Conservation (phyloP, 2,888 invertebrate genomes). For the Drosophila paramelanica region DNA sequence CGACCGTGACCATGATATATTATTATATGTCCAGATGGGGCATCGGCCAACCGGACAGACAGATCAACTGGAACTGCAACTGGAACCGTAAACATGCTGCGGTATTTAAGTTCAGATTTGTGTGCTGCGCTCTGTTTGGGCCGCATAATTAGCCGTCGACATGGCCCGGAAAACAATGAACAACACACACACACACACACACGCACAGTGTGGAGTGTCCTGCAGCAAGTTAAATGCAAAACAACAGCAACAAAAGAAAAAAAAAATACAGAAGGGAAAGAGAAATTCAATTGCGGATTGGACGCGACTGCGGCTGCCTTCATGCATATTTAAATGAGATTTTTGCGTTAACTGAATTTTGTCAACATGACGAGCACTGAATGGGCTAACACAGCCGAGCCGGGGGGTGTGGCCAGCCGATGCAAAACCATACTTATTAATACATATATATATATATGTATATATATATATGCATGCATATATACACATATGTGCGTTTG, state of each 20-base stretch:
- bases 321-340: constrained; percentile 80
- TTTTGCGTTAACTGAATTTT: constrained; percentile 79
- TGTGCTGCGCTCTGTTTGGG: constrained; percentile 39
- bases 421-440: constrained; percentile 58
- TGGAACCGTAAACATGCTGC: constrained; percentile 62
- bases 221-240: constrained; percentile 31
- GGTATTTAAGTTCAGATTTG: constrained; percentile 66
- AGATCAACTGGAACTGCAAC: constrained; percentile 7
- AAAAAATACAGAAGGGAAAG: constrained; percentile 3
- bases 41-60: constrained; percentile 14
- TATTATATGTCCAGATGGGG: constrained; percentile 72
- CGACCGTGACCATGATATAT: constrained; percentile 80
- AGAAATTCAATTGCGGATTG: constrained; percentile 69
- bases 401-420: constrained; percentile 40
- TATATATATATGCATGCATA: too few species aligned
- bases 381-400: constrained; percentile 4
- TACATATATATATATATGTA: constrained; percentile 5
- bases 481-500: constrained; percentile 12
- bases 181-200: neutral
- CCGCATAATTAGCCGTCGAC: constrained; percentile 47
- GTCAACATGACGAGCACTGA: constrained; percentile 51
- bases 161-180: constrained; percentile 19
- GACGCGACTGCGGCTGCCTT: constrained; percentile 51
- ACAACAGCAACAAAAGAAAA: constrained; percentile 9
- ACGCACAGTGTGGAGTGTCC: constrained; percentile 27